Percentiles rank a stretch among this genome's conserved stretches.
Evolutionary conservation across 2,113 vertebrate genomes (phyloP).

Genomic region (Gopherus flavomarginatus): DNA sequence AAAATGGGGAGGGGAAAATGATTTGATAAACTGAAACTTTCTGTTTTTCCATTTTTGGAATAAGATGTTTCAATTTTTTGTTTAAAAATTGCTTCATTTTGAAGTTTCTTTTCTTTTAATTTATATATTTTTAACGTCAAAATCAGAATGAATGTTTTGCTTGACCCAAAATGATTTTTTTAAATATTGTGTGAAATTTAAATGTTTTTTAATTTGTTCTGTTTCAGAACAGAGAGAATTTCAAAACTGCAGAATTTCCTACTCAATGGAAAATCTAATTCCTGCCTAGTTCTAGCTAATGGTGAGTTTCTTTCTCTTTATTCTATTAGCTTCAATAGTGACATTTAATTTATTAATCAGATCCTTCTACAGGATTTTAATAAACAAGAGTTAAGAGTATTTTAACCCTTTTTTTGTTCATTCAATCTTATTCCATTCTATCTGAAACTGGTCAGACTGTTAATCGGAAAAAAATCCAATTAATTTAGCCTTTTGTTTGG

Average conservation of each 20-base stretch:
- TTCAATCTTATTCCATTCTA: neutral
- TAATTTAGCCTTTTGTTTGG: neutral
- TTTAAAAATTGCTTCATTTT: neutral
- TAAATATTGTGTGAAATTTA: neutral
- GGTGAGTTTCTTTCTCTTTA: neutral
- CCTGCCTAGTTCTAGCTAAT: neutral
- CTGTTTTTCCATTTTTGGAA: neutral
- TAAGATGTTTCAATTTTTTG: neutral
- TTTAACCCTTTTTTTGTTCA: neutral
- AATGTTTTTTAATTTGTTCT: neutral
- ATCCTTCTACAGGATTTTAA: neutral
- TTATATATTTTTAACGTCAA: neutral
- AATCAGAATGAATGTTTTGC: neutral
- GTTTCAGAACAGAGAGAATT: neutral
- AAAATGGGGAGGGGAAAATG: neutral
- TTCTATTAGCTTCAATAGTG: fast-evolving
- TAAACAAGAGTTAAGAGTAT: neutral
- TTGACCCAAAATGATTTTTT: neutral
- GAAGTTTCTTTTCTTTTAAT: neutral
- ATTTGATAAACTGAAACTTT: neutral
- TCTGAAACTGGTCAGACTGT: neutral
- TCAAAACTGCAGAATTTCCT: neutral
- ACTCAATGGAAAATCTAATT: neutral
- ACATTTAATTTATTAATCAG: neutral
- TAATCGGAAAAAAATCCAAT: neutral